phyloP scores from a whole-genome alignment of 2,113 vertebrate species.

The Cromileptes altivelis region DNA sequence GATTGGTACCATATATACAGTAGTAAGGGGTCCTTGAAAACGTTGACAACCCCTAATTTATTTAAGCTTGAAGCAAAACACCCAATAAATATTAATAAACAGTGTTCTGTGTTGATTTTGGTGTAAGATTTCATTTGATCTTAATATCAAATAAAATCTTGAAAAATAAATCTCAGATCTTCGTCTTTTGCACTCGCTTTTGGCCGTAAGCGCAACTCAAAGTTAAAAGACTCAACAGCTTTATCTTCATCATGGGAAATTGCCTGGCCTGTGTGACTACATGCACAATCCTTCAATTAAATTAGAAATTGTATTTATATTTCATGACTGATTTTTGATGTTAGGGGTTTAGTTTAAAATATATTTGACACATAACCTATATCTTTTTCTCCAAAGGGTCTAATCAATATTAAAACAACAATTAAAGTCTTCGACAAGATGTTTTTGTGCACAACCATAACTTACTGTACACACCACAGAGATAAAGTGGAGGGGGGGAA shows the following conservation, averaged over 20 bases:
- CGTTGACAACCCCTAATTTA: too few relatives aligned
- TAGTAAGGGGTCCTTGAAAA: too few relatives aligned
- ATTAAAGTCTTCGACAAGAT: conserved; percentile 1
- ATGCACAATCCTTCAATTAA: background rate
- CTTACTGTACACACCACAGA: conserved; percentile 6
- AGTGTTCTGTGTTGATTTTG: background rate
- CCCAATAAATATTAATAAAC: background rate
- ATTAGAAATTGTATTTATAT: background rate
- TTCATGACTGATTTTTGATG: background rate
- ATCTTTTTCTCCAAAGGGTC: background rate
- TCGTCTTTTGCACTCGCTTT: background rate
- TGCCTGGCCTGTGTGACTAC: background rate
- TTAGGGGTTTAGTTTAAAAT: background rate
- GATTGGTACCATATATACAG: too few relatives aligned
- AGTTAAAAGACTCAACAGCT: background rate
- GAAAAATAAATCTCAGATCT: background rate
- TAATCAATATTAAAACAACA: conserved; percentile 4
- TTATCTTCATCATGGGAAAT: background rate
- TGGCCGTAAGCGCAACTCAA: background rate
- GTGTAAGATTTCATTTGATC: background rate
- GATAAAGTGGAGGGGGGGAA: background rate
- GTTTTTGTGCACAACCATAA: conserved; percentile 6
- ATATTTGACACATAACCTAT: background rate
- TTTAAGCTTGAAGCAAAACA: background rate
- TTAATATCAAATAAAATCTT: background rate